Base-by-base conservation (phyloP, 2,888 invertebrate species). In the Drosophila algonquin region DNA sequence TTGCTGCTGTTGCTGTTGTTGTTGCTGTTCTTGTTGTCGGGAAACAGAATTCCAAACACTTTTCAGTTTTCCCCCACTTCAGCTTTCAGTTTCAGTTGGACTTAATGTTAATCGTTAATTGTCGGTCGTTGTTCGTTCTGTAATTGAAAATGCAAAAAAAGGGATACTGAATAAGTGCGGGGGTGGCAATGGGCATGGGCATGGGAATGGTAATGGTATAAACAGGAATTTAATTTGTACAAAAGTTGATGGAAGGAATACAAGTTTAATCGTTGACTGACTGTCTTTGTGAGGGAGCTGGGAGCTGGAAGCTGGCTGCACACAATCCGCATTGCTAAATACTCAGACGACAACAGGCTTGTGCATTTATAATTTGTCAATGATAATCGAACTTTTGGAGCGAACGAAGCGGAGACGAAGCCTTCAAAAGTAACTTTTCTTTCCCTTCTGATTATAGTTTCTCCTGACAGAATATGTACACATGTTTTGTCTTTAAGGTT, bases 61-160 rank as follows among this genome's bases (percentile, higher is more conserved):
- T 76, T 40, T 40, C 40, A 40, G 40, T 40, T 40, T 40, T 63
- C 46, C 82, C 80, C 80, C 59, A 61, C 87, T 78, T 78, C 80
- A 65, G 61, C 30, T 79, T 55, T 67, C 45, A 59, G 56, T 69
- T 62, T 61, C 71, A 69, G 52, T 58, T 79, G 63, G 64, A 70
- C 80, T 85, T 82, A 87, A 78, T 69, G 74, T 82, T 90, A 87
- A 86, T 85, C 82, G 80, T 80, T 82, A 85, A 78, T 90, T 89
- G 90, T 90, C 71, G 78, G 82, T 83, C 79, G 77, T 73, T 76
- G 79, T 83, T 91, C 89, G 90, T 80, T 90, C 90, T 90, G 89
- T 57, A 82, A 82, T 73, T 82, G 45, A 73, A 78, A 80, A 52
- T 48, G 69, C 21, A 73, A 14, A 85, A 85, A 21, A 21, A 40